Evolutionary conservation across 2,113 vertebrate genomes (phyloP).

Genomic region (Tachycineta bicolor): DNA sequence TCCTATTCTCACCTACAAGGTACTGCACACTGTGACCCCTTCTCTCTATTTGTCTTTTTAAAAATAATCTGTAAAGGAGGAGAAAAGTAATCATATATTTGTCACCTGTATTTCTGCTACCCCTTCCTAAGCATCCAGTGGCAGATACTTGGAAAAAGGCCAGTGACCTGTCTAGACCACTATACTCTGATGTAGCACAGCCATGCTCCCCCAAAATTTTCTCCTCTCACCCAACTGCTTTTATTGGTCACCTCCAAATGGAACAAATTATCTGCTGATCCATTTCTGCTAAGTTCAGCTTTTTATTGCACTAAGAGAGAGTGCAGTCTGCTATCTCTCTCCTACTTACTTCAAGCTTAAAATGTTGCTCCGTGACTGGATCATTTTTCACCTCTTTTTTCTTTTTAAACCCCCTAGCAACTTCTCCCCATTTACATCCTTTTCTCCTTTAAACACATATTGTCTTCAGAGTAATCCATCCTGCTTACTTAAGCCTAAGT

Average conservation of each 20-base stretch:
- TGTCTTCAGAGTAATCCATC: background rate
- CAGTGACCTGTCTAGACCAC: background rate
- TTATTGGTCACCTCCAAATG: background rate
- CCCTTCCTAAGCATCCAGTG: background rate
- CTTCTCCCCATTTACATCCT: background rate
- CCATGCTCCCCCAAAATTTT: background rate
- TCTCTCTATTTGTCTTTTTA: background rate
- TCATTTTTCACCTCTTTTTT: background rate
- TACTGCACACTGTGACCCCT: background rate
- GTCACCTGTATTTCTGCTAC: background rate
- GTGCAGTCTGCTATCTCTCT: background rate
- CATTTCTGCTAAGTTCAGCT: conserved; percentile 7
- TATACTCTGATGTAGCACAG: background rate
- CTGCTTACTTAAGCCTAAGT: background rate
- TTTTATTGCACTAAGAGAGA: background rate
- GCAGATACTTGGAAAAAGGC: background rate
- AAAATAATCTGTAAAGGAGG: background rate
- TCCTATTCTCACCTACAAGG: background rate
- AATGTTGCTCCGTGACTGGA: background rate
- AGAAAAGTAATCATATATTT: background rate
- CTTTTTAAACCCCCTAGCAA: background rate
- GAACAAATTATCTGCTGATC: background rate
- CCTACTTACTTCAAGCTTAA: background rate
- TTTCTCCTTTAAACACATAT: background rate
- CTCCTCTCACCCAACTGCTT: background rate